Evolutionary conservation across 1,140 invertebrate species (phyloP).

Genomic region (Schlechtendalia chinensis): DNA sequence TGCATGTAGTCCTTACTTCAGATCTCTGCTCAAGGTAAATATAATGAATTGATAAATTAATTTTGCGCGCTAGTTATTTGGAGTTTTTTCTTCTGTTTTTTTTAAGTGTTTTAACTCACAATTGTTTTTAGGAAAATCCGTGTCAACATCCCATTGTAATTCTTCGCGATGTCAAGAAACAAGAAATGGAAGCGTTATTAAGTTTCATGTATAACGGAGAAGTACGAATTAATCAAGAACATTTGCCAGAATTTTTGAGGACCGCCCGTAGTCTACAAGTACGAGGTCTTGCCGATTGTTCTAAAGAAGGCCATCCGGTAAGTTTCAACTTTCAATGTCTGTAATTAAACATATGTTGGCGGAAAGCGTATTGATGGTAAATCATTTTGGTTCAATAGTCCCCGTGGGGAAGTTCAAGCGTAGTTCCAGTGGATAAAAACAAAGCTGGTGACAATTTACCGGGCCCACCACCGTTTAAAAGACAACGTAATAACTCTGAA

Average conservation of each 20-base stretch:
- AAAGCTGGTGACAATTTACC: conserved; percentile 39
- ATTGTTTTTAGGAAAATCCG: conserved; percentile 71
- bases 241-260: conserved; percentile 81
- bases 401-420: conserved; percentile 40
- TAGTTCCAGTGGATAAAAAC: conserved; percentile 39
- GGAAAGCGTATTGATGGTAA: conserved; percentile 51
- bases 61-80: background rate
- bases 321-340: conserved; percentile 51
- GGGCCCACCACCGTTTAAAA: conserved; percentile 42
- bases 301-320: conserved; percentile 59
- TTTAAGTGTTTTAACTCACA: background rate
- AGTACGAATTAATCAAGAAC: conserved; percentile 87
- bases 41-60: background rate
- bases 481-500: conserved; percentile 42
- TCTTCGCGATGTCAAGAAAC: conserved; percentile 79
- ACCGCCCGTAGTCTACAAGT: conserved; percentile 89
- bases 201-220: conserved; percentile 94
- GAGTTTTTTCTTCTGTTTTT: no score
- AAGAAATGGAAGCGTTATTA: conserved; percentile 86
- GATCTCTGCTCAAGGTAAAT: conserved; percentile 74
- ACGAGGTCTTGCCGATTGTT: conserved; percentile 82
- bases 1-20: conserved; percentile 89
- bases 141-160: conserved; percentile 93
- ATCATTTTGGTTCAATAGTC: conserved; percentile 6
- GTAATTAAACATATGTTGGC: no score